Base-by-base conservation (phyloP, 2,888 invertebrate species). In the Aplocera efformata region DNA sequence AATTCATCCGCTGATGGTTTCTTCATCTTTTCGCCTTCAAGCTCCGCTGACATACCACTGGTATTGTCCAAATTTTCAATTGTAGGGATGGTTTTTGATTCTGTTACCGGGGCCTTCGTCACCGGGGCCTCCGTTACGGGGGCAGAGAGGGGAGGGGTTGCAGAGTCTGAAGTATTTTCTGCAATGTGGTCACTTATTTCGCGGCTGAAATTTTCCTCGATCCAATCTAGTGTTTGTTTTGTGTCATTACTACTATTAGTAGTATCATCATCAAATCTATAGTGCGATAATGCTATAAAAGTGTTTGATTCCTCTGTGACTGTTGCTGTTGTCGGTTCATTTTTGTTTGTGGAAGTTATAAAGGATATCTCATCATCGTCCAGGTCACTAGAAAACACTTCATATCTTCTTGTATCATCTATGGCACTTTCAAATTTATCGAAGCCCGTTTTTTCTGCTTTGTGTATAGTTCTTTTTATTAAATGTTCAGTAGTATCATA, bases 141-240 rank as follows among this genome's bases (percentile, higher is more conserved):
- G n/a, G n/a, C n/a, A n/a, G n/a, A 26, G 34, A 5, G 3, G 20
- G 11, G 5, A 17, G 27, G 28, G 5, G 27, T 28, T 29, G 33
- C 23, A 9, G 25, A 20, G 20, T 13, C 5, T 5, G 6, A 6
- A 22, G 22, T 22, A 6, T 29, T 46, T n/a, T 33, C 26, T 9
- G 35, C 32, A 2, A 40, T 49, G n/a, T 44, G 36, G 23, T 59
- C 46, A 34, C 36, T 56, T 3, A 50, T 50, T 27, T 69, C 62
- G 32, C 55, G 60, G 1, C 65, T 67, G 22, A 69, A 66, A 22
- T 62, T 61, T 39, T 67, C 69, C 27, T 70, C 70, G 1, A 72
- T 52, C 72, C 72, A 73, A 35, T 72, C 65, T 8, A 64, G 9
- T 28, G 51, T 49, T 6, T 49, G 30, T 23, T 48, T 47, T n/a